Conservation (phyloP, 53 echinoderm and acorn worm genomes). For the Crossaster papposus region DNA sequence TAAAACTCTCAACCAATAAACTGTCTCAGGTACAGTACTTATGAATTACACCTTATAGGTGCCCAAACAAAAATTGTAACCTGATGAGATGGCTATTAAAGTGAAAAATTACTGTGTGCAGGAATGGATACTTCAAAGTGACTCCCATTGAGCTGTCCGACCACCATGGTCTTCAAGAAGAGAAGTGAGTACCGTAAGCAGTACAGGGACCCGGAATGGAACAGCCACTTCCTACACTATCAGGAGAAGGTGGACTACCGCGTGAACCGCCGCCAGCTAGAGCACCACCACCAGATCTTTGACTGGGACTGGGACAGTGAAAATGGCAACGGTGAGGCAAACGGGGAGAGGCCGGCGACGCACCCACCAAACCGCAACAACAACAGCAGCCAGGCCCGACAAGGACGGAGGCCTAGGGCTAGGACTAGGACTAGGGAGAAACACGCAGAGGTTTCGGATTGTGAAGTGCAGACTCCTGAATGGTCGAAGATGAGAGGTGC, state of each 20-base stretch:
- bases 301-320: slow-evolving; percentile 96
- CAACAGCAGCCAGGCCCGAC: slow-evolving; percentile 41
- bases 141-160: not conserved
- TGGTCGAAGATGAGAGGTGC: slow-evolving; percentile 31
- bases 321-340: slow-evolving; percentile 13
- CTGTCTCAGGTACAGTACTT: too few relatives aligned
- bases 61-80: too few relatives aligned
- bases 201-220: slow-evolving; percentile 72
- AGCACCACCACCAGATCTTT: slow-evolving; percentile 81
- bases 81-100: too few relatives aligned
- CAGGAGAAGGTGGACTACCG: slow-evolving; percentile 67
- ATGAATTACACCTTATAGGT: too few relatives aligned
- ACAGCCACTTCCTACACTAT: slow-evolving; percentile 54
- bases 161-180: slow-evolving; percentile 73
- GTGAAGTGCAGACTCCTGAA: slow-evolving; percentile 71
- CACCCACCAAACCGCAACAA: slow-evolving; percentile 39
- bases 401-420: not conserved
- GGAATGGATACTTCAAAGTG: not conserved
- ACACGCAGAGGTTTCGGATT: slow-evolving; percentile 9
- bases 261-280: slow-evolving; percentile 65
- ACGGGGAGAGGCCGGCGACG: not conserved
- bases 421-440: not conserved
- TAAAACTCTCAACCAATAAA: too few relatives aligned
- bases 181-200: slow-evolving; percentile 71
- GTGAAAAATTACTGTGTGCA: too few relatives aligned